Evolutionary conservation across 2,113 vertebrate species (phyloP).

Genomic region (Petrocephalus zakoni): DNA sequence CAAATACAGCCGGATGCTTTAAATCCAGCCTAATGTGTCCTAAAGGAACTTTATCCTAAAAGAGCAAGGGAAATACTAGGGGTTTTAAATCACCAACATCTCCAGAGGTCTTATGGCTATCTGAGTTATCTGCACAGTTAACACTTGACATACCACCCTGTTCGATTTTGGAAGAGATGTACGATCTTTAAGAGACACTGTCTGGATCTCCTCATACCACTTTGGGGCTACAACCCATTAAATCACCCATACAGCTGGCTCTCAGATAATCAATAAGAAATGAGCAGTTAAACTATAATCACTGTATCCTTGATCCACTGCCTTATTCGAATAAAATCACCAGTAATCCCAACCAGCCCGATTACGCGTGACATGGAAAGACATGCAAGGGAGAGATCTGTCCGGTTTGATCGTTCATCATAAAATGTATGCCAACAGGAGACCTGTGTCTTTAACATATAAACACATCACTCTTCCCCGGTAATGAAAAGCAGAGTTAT

Average conservation of each 20-base stretch:
- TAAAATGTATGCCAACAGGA: not conserved
- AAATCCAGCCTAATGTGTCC: not conserved
- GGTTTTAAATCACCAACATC: not conserved
- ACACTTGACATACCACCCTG: not conserved
- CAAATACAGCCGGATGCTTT: not conserved
- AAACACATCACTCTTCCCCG: not conserved
- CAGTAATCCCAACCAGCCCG: not conserved
- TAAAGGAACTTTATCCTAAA: not conserved
- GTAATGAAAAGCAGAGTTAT: conserved; percentile 1
- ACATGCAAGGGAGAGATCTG: not conserved
- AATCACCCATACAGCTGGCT: not conserved
- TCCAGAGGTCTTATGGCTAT: not conserved
- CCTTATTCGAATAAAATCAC: not conserved
- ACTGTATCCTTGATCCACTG: not conserved
- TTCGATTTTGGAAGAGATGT: not conserved
- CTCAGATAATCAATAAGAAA: not conserved
- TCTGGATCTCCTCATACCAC: too few species aligned
- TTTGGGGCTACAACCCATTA: not conserved
- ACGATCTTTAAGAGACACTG: too few species aligned
- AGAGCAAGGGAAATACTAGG: not conserved
- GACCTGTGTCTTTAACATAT: not conserved
- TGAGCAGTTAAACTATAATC: not conserved
- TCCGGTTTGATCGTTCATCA: not conserved
- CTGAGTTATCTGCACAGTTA: not conserved
- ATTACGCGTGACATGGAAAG: not conserved